Evolutionary conservation across 2,888 invertebrate species (phyloP).

Genomic region (Eupithecia subfuscata): DNA sequence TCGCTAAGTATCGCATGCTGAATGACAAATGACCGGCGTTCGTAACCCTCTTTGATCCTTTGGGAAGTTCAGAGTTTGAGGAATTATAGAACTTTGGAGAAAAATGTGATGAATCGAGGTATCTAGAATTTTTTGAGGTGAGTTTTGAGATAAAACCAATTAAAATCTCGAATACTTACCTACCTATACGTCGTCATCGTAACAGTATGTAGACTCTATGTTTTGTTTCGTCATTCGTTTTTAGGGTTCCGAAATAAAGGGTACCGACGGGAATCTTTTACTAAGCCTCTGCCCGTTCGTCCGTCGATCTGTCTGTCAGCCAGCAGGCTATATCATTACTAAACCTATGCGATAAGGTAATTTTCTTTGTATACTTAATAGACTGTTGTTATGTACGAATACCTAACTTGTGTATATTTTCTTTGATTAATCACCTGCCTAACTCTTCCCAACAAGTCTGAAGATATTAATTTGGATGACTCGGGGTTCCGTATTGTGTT

Average conservation of each 20-base stretch:
- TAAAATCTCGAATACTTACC: background rate
- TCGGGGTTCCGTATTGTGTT: constrained; percentile 43
- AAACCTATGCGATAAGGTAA: too few species aligned
- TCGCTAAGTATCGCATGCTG: constrained; percentile 69
- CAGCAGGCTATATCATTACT: too few species aligned
- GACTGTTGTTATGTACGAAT: too few species aligned
- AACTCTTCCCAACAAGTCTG: constrained; percentile 10
- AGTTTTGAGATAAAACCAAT: background rate
- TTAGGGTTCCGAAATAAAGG: too few species aligned
- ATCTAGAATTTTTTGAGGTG: background rate
- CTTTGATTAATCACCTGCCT: constrained; percentile 10
- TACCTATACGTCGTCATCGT: too few species aligned
- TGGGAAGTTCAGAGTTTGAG: constrained; percentile 32
- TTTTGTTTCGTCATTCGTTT: background rate
- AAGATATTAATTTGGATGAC: constrained; percentile 55
- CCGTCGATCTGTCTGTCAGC: too few species aligned
- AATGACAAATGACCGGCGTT: constrained; percentile 71
- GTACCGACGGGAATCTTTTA: too few species aligned
- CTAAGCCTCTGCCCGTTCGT: too few species aligned
- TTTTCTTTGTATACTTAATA: too few species aligned
- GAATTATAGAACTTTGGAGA: constrained; percentile 36
- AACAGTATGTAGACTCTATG: background rate
- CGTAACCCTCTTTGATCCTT: constrained; percentile 62
- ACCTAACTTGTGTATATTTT: background rate
- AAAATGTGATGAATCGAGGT: constrained; percentile 29